Percentiles rank a stretch among this genome's conserved stretches.
phyloP scores from a whole-genome alignment of 1,140 invertebrate species.

The Drosophila hydei region DNA sequence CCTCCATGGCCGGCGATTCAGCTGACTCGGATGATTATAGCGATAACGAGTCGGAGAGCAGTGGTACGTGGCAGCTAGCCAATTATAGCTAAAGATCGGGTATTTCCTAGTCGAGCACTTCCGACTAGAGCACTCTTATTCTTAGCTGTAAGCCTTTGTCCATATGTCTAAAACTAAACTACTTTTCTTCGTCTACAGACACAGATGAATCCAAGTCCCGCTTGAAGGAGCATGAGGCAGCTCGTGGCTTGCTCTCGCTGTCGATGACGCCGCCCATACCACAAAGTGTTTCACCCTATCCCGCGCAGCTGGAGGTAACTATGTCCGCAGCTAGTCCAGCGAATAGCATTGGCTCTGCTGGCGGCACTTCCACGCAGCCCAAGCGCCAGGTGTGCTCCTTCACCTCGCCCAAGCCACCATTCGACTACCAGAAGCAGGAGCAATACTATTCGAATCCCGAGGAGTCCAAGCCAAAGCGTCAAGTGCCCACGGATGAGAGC shows the following conservation, averaged over 20 bases:
- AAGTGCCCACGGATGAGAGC: slow-evolving; percentile 63
- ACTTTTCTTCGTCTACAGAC: slow-evolving; percentile 74
- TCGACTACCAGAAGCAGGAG: slow-evolving; percentile 83
- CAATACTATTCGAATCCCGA: slow-evolving; percentile 83
- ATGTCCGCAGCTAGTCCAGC: slow-evolving; percentile 59
- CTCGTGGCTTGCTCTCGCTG: slow-evolving; percentile 92
- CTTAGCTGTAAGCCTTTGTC: no score
- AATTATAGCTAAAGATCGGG: not conserved
- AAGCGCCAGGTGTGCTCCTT: slow-evolving; percentile 75
- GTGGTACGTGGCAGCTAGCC: slow-evolving; percentile 85
- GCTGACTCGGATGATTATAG: slow-evolving; percentile 88
- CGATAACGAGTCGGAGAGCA: slow-evolving; percentile 88
- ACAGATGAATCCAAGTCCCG: slow-evolving; percentile 86
- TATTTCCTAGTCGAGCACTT: no score
- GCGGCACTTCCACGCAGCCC: slow-evolving; percentile 41
- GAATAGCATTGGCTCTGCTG: slow-evolving; percentile 69
- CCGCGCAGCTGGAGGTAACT: slow-evolving; percentile 40
- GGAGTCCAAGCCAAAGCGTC: slow-evolving; percentile 71
- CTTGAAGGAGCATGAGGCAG: slow-evolving; percentile 93
- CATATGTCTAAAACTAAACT: no score
- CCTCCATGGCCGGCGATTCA: slow-evolving; percentile 85
- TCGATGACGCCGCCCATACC: slow-evolving; percentile 85
- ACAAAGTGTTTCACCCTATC: slow-evolving; percentile 65
- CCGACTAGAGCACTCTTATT: no score
- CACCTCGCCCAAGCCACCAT: slow-evolving; percentile 81